Evolutionary conservation across 2,797 vertebrate species (phyloP).

Genomic region (Protonibea diacanthus): DNA sequence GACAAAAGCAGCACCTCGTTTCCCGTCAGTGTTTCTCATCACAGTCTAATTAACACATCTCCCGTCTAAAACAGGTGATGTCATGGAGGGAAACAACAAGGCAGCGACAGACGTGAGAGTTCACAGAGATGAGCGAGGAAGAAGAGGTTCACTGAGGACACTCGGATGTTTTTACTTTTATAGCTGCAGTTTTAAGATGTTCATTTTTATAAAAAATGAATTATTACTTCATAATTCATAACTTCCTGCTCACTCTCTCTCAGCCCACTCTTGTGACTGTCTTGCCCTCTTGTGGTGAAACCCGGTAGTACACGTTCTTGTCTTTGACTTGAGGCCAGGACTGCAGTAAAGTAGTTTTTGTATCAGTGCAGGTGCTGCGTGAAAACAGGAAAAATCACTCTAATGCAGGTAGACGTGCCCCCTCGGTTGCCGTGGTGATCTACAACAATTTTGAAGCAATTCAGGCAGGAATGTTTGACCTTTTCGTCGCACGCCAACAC

Average conservation of each 20-base stretch:
- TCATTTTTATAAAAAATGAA: background rate
- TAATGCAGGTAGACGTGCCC: conserved; percentile 37
- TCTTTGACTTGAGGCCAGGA: conserved; percentile 33
- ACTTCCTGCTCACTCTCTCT: background rate
- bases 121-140: conserved; percentile 19
- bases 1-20: conserved; percentile 34
- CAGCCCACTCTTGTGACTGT: conserved; percentile 17
- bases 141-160: conserved; percentile 18
- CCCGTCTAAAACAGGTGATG: conserved; percentile 14
- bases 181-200: background rate
- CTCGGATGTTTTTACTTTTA: conserved; percentile 13
- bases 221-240: background rate
- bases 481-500: background rate
- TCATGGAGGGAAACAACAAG: conserved; percentile 2
- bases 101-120: conserved; percentile 8
- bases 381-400: background rate
- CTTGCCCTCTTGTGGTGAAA: conserved; percentile 75
- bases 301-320: conserved; percentile 13
- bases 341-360: conserved; percentile 47
- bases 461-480: background rate
- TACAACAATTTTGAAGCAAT: background rate
- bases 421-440: background rate
- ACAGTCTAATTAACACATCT: conserved; percentile 54
- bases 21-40: conserved; percentile 48
- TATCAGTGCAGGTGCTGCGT: background rate